phyloP scores from a whole-genome alignment of 2,113 vertebrate genomes.

The Athene noctua region DNA sequence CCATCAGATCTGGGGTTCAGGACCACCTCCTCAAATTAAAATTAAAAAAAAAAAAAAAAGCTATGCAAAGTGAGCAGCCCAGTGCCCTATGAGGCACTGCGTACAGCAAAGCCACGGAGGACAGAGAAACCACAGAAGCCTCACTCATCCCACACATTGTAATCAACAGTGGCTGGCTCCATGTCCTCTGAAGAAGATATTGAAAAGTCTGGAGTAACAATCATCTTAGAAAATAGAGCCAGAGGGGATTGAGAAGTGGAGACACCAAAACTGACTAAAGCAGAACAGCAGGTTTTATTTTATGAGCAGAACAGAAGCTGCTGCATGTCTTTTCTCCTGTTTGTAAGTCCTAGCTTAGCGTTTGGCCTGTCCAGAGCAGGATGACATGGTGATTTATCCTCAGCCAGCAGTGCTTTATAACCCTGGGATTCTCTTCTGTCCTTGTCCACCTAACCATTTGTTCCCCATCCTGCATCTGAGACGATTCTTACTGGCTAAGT shows the following conservation, averaged over 20 bases:
- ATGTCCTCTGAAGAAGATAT: neutral
- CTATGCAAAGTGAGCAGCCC: neutral
- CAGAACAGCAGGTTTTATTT: neutral
- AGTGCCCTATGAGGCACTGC: rapidly evolving
- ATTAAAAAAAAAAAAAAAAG: neutral
- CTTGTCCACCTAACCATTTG: neutral
- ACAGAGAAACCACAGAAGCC: neutral
- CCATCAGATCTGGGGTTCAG: neutral
- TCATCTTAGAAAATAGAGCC: neutral
- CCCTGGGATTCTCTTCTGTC: neutral
- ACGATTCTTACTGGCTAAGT: neutral
- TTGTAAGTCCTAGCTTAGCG: neutral
- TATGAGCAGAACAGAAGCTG: neutral
- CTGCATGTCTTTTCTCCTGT: neutral
- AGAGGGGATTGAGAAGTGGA: neutral
- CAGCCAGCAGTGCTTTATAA: neutral
- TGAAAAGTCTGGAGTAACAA: neutral
- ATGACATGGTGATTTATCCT: neutral
- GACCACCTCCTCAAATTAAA: neutral
- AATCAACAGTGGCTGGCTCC: neutral
- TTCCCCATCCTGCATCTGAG: neutral
- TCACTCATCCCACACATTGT: rapidly evolving
- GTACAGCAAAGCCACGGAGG: rapidly evolving
- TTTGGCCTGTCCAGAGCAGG: neutral
- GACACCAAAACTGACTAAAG: neutral